Percentiles rank a stretch among this genome's conserved stretches.
phyloP scores from a whole-genome alignment of 2,113 vertebrate species.

The Caranx ignobilis region DNA sequence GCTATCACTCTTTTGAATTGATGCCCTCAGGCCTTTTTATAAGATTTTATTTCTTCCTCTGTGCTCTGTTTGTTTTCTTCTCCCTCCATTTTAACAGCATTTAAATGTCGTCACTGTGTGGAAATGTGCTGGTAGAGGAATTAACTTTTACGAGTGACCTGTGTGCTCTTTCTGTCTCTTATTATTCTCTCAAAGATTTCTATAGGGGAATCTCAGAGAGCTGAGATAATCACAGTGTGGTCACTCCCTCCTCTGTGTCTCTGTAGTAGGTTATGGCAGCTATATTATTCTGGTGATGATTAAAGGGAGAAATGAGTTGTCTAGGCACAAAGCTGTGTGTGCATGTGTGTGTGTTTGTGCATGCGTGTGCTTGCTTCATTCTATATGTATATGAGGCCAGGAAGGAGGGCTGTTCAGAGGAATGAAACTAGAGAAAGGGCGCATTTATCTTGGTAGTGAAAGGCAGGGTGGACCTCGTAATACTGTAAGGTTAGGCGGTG shows the following conservation, averaged over 20 bases:
- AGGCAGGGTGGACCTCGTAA: neutral
- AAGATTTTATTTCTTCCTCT: neutral
- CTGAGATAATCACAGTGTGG: neutral
- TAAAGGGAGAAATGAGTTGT: constrained; percentile 1
- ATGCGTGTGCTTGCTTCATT: neutral
- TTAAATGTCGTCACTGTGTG: constrained; percentile 43
- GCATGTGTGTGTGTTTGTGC: neutral
- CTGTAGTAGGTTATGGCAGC: neutral
- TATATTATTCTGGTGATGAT: constrained; percentile 8
- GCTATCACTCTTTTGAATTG: constrained; percentile 57
- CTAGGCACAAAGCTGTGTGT: neutral
- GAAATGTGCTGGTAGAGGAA: constrained; percentile 49
- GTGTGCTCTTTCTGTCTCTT: neutral
- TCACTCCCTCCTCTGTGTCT: neutral
- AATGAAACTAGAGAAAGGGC: constrained; percentile 18
- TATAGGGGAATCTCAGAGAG: neutral
- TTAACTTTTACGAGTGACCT: constrained; percentile 27
- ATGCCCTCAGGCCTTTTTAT: constrained; percentile 23
- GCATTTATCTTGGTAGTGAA: constrained; percentile 30
- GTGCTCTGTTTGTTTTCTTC: neutral
- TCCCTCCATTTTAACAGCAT: constrained; percentile 7
- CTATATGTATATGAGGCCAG: neutral
- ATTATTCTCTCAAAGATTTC: neutral
- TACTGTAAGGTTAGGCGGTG: neutral
- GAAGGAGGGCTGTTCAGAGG: neutral